Evolutionary conservation across 1,140 invertebrate genomes (phyloP).

Genomic region (Papilio polytes): DNA sequence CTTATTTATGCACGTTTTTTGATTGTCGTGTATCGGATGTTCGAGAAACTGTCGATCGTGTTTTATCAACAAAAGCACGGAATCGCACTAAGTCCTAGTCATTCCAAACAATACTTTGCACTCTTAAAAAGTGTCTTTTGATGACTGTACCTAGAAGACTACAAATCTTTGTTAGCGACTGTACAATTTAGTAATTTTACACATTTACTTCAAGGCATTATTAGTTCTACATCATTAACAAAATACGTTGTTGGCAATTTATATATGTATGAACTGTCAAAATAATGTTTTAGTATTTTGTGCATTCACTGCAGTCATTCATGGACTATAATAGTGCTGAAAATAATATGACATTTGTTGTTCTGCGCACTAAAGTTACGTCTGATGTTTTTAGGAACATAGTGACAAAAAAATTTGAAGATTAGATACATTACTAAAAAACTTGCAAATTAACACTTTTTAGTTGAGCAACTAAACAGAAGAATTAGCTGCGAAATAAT

Average conservation of each 20-base stretch:
- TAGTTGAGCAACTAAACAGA: too few species aligned
- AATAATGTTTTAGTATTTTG: constrained; percentile 4
- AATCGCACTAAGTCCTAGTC: too few species aligned
- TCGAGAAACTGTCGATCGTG: too few species aligned
- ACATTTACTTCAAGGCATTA: background rate
- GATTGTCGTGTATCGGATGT: too few species aligned
- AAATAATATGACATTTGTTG: constrained; percentile 6
- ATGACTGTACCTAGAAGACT: too few species aligned
- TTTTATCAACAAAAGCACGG: too few species aligned
- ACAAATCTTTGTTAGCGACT: too few species aligned
- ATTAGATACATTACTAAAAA: background rate
- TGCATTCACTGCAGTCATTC: background rate
- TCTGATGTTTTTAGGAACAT: background rate
- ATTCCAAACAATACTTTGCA: too few species aligned
- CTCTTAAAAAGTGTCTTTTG: too few species aligned
- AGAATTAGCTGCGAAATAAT: too few species aligned
- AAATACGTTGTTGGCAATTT: background rate
- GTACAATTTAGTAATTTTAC: background rate
- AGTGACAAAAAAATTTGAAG: background rate
- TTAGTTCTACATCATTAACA: background rate
- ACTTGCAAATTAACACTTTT: too few species aligned
- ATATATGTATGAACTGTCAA: background rate
- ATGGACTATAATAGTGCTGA: background rate
- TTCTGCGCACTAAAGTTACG: background rate
- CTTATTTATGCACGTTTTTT: too few species aligned